Percentiles rank a stretch among this genome's conserved stretches.
phyloP scores from a whole-genome alignment of 2,797 vertebrate genomes.

The Cephalopachus bancanus region DNA sequence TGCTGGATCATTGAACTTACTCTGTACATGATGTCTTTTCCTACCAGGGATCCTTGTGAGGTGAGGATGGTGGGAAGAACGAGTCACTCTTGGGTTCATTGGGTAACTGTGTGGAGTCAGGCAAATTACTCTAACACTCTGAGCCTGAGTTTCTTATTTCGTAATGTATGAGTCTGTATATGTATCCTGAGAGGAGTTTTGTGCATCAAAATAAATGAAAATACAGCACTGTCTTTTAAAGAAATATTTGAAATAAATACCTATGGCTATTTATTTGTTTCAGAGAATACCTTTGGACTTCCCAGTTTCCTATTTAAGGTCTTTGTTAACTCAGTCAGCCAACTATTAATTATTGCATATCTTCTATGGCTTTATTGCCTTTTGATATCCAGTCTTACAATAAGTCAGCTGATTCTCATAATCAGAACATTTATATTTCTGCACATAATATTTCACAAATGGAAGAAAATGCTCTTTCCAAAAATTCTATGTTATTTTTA shows the following conservation, averaged over 20 bases:
- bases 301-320: background rate
- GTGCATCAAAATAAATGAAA: background rate
- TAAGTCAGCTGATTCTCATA: background rate
- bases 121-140: background rate
- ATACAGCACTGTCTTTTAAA: background rate
- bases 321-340: background rate
- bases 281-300: background rate
- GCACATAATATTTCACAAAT: background rate
- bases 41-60: background rate
- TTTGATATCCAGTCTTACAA: background rate
- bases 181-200: background rate
- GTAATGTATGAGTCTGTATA: background rate
- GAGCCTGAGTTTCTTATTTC: background rate
- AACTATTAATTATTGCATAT: background rate
- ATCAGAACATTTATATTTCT: background rate
- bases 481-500: background rate
- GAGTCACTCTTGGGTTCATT: background rate
- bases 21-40: fast-evolving
- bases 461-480: background rate
- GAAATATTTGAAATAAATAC: background rate
- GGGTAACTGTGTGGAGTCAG: background rate
- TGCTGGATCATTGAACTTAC: background rate
- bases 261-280: background rate
- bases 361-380: background rate
- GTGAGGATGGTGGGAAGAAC: background rate